phyloP scores from a whole-genome alignment of 1,140 invertebrate genomes.

The Lanistes nyassanus region DNA sequence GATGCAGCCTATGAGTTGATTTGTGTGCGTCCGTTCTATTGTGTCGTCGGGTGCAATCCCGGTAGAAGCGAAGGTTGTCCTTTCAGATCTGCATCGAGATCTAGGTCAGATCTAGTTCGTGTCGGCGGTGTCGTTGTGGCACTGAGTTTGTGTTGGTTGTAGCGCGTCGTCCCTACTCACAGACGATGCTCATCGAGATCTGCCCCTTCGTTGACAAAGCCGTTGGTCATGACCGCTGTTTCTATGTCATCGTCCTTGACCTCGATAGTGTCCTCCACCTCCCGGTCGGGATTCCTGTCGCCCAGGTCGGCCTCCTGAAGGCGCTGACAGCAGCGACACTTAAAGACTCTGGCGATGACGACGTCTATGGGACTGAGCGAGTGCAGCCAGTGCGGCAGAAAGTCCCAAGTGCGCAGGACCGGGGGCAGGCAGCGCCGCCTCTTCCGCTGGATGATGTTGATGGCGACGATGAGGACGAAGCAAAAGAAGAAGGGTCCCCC shows the following conservation, averaged over 20 bases:
- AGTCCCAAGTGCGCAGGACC: conserved; percentile 55
- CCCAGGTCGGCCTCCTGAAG: conserved; percentile 16
- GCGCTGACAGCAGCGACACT: conserved; percentile 33
- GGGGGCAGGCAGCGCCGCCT: conserved; percentile 39
- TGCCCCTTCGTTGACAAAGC: no score
- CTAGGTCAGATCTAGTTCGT: no score
- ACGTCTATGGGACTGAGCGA: conserved; percentile 50
- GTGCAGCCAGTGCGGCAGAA: conserved; percentile 44
- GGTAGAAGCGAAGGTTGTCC: no score
- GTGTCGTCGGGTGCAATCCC: no score
- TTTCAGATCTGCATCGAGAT: no score
- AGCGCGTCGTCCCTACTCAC: no score
- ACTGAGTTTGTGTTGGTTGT: no score
- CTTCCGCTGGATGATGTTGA: conserved; percentile 55
- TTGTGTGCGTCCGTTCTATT: no score
- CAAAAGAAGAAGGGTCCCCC: conserved; percentile 41
- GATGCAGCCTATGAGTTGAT: no score
- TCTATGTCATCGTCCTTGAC: neutral
- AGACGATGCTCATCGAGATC: no score
- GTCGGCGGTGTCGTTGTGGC: no score
- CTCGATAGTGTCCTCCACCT: neutral
- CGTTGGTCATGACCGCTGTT: no score
- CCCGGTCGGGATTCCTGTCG: neutral
- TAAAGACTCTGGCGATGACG: conserved; percentile 28
- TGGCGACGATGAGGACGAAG: conserved; percentile 43